Conservation (phyloP, 2,797 vertebrate species). For the Sebastes oblongus region DNA sequence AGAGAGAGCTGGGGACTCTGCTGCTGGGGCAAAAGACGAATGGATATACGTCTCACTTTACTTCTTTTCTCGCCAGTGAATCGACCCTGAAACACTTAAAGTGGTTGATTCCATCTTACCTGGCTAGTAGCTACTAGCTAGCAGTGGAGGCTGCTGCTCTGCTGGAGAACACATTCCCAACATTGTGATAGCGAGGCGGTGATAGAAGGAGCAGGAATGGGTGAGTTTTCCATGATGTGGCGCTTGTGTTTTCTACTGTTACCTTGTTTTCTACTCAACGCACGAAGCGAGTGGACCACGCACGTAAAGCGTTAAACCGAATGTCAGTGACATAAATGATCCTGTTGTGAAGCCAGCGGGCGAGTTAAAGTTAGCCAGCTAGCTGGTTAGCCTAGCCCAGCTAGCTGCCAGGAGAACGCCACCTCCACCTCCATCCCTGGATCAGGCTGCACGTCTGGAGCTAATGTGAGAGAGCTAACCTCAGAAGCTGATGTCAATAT, state of each 20-base stretch:
- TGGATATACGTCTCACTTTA: constrained; percentile 62
- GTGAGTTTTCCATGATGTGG: constrained; percentile 82
- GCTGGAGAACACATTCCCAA: constrained; percentile 62
- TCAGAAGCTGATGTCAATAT: not conserved
- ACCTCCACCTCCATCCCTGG: constrained; percentile 37
- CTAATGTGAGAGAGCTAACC: constrained; percentile 3
- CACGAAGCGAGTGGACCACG: not conserved
- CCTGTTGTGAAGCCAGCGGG: not conserved
- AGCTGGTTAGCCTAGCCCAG: not conserved
- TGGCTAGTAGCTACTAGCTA: constrained; percentile 69
- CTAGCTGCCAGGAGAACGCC: constrained; percentile 50
- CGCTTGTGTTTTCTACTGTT: constrained; percentile 17
- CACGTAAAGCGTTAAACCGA: not conserved
- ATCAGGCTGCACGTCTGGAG: constrained; percentile 17
- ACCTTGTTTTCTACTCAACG: not conserved
- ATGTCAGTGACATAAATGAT: not conserved
- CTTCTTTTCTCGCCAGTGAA: constrained; percentile 18
- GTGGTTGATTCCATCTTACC: constrained; percentile 34
- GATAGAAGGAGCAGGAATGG: constrained; percentile 77
- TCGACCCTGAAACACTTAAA: constrained; percentile 4
- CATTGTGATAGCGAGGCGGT: constrained; percentile 56
- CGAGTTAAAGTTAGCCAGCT: constrained; percentile 39
- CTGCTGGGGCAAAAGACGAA: constrained; percentile 49
- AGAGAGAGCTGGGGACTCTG: constrained; percentile 13
- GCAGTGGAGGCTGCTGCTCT: constrained; percentile 55